These are phyloP conservation scores for Vulpes lagopus DNA, from an alignment of 2,113 vertebrate genomes.

Conservation along the genomic window DNA sequence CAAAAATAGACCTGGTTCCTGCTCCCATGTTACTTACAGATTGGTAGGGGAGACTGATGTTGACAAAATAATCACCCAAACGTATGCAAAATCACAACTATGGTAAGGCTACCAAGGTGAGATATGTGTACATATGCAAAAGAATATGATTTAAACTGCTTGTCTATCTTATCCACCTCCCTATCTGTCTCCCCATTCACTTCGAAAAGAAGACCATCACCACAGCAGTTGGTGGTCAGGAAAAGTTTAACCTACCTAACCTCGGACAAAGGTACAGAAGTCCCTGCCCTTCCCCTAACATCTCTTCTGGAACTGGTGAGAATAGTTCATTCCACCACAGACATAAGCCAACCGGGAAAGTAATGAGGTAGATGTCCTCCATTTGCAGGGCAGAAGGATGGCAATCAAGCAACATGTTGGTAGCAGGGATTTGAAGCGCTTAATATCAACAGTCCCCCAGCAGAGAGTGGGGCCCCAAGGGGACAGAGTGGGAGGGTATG, in stretches of 20 bases:
- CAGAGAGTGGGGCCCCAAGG: not conserved
- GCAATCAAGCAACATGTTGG: not conserved
- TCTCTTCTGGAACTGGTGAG: not conserved
- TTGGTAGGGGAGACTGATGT: not conserved
- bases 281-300: not conserved
- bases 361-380: not conserved
- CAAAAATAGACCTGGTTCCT: not conserved
- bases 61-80: conserved; percentile 11
- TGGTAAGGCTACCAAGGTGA: not conserved
- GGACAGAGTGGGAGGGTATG: not conserved
- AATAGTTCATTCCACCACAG: not conserved
- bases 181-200: not conserved
- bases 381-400: not conserved
- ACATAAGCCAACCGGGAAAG: not conserved
- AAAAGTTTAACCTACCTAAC: conserved; percentile 6
- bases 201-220: not conserved
- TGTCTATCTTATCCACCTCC: not conserved
- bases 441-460: not conserved
- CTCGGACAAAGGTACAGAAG: not conserved
- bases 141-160: not conserved
- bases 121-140: not conserved
- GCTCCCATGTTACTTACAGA: not conserved
- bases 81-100: conserved; percentile 47
- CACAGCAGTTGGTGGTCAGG: not conserved
- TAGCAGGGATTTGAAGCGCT: conserved; percentile 11